Base-by-base conservation (phyloP, 2,113 vertebrate species). In the Petrocephalus microphthalmus region DNA sequence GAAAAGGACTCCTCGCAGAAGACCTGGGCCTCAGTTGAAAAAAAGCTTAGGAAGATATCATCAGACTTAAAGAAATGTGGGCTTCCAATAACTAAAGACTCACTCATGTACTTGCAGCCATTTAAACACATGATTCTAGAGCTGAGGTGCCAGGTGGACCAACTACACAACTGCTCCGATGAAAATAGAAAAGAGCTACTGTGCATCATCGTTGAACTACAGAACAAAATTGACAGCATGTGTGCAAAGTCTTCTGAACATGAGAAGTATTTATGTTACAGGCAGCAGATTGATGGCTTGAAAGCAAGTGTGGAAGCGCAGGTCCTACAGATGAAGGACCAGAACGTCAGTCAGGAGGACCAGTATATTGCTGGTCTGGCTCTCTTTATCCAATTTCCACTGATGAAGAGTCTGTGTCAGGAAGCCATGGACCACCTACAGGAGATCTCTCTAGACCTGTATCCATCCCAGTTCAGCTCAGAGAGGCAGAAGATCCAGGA, bases 401-500 rank as follows among this genome's bases (percentile, higher is more conserved):
- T 96, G 89, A 92, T 96, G 6, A 93, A 90, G 5, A n/a, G 2
- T 45, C 90, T 96, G 45, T 94, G 92, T 17, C 89, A 94, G 67
- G 95, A 97, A 17, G 90, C 90, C 56, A 54, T 78, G 5, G 91
- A 93, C 25, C 92, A 95, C 60, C 93, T 99, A 74, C 93, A 92
- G 84, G 90, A 87, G 90, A 97, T 95, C 85, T 93, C 91, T 29
- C 42, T 92, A 7, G 89, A 94, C 42, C 94, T 97, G 20, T 93
- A 92, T 90, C 89, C 94, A 2, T 92, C 94, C 2, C 94, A 97
- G 92, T 94, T 96, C 88, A 90, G 91, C 22, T 90, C 89, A 15
- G 97, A 97, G 90, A 93, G 88, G 20, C 91, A 90, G 74, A 94
- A 95, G 88, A 92, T 98, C 8, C 94, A 94, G 20, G 92, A 88